Percentiles rank a stretch among this genome's conserved stretches.
phyloP scores from a whole-genome alignment of 1,140 invertebrate species.

The Odontomachus brunneus region DNA sequence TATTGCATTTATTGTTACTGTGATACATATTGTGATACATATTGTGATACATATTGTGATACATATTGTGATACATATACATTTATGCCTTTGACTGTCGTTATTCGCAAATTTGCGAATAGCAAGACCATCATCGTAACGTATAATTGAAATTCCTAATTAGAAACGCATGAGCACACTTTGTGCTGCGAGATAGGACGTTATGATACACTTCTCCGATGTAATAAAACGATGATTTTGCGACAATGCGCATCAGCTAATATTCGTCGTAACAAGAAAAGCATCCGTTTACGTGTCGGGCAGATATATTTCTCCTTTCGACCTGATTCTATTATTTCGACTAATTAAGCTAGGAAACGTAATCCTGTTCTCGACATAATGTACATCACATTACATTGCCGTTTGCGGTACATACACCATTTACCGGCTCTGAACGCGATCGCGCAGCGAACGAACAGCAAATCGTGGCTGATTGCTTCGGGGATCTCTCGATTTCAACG shows the following conservation, averaged over 20 bases:
- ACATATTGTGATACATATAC: too few species aligned
- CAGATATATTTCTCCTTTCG: not conserved
- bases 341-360: slow-evolving; percentile 28
- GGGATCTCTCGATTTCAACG: slow-evolving; percentile 58
- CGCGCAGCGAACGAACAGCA: slow-evolving; percentile 27
- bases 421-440: slow-evolving; percentile 37
- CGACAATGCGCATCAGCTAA: not conserved
- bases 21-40: too few species aligned
- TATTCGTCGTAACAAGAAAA: not conserved
- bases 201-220: too few species aligned
- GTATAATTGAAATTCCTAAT: too few species aligned
- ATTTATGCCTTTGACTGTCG: too few species aligned
- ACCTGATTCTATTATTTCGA: not conserved
- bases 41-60: too few species aligned
- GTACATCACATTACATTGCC: not conserved
- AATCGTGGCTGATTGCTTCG: slow-evolving; percentile 62
- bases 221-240: not conserved
- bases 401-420: slow-evolving; percentile 26
- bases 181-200: too few species aligned
- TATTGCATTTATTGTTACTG: too few species aligned
- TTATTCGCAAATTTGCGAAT: too few species aligned
- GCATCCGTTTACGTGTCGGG: not conserved
- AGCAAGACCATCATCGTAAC: too few species aligned
- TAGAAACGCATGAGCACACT: too few species aligned
- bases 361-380: slow-evolving; percentile 2